phyloP scores from a whole-genome alignment of 2,113 vertebrate genomes.

The Austrofundulus limnaeus region DNA sequence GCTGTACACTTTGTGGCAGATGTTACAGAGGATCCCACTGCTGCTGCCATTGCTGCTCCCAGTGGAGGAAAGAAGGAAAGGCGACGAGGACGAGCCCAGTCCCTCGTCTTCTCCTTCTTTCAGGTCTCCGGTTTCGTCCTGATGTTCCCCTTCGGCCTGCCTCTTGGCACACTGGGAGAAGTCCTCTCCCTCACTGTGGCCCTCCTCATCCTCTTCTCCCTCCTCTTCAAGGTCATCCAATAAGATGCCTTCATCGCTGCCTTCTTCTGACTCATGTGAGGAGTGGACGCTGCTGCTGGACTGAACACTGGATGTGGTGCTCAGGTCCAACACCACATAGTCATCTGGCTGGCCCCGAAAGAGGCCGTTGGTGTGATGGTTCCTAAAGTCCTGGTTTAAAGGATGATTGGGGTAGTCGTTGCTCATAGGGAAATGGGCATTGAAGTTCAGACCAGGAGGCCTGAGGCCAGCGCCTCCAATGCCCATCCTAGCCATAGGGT shows the following conservation, averaged over 20 bases:
- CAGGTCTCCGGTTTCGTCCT: slow-evolving; percentile 57
- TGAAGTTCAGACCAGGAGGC: slow-evolving; percentile 73
- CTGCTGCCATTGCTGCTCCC: slow-evolving; percentile 83
- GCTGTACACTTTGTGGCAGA: slow-evolving; percentile 99
- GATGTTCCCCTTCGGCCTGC: slow-evolving; percentile 70
- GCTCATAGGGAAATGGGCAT: slow-evolving; percentile 85
- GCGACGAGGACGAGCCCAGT: slow-evolving; percentile 69
- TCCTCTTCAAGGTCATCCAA: slow-evolving; percentile 89
- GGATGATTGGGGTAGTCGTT: slow-evolving; percentile 82
- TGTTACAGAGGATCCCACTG: slow-evolving; percentile 94
- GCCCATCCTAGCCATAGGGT: slow-evolving; percentile 70
- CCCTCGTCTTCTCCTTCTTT: slow-evolving; percentile 50
- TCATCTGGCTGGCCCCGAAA: slow-evolving; percentile 87
- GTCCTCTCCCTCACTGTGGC: slow-evolving; percentile 91
- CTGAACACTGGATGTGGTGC: slow-evolving; percentile 95
- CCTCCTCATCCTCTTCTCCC: slow-evolving; percentile 70
- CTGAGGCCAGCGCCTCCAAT: slow-evolving; percentile 53
- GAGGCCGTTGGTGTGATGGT: slow-evolving; percentile 87
- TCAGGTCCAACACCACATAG: slow-evolving; percentile 97
- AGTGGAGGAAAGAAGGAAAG: slow-evolving; percentile 84
- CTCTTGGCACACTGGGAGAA: slow-evolving; percentile 80
- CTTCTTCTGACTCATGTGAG: slow-evolving; percentile 93
- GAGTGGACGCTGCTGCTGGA: slow-evolving; percentile 97
- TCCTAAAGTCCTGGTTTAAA: slow-evolving; percentile 52
- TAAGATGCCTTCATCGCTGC: slow-evolving; percentile 96